Percentiles rank a stretch among this genome's conserved stretches.
Evolutionary conservation across 2,797 vertebrate genomes (phyloP).

Genomic region (Cirrhinus mrigala): DNA sequence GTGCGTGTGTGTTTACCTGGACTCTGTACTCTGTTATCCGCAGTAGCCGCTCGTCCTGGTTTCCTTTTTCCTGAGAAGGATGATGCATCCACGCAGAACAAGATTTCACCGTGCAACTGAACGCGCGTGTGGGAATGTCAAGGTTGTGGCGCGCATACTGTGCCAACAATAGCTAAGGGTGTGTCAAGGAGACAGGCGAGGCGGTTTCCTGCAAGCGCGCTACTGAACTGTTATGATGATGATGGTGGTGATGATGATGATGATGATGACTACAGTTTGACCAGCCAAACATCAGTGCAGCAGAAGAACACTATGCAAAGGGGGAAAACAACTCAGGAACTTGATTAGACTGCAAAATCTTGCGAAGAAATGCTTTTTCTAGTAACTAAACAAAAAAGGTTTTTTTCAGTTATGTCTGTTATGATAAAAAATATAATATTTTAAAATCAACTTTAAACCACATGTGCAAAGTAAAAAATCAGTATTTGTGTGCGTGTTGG

Average conservation of each 20-base stretch:
- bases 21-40: constrained; percentile 20
- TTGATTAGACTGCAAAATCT: background rate
- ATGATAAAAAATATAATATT: background rate
- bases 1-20: constrained; percentile 48
- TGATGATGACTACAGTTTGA: constrained; percentile 20
- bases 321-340: background rate
- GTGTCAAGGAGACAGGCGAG: constrained; percentile 58
- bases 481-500: background rate
- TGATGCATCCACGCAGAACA: constrained; percentile 16
- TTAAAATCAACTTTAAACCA: background rate
- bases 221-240: constrained; percentile 46
- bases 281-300: constrained; percentile 28
- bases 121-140: constrained; percentile 49
- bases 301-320: background rate
- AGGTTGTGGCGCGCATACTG: constrained; percentile 50
- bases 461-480: background rate
- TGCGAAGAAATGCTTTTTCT: background rate
- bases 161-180: constrained; percentile 58
- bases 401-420: background rate
- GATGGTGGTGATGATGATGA: constrained; percentile 14
- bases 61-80: background rate
- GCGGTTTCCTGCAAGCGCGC: constrained; percentile 39
- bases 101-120: constrained; percentile 19
- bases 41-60: constrained; percentile 3
- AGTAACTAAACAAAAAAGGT: background rate